A percentile compares a stretch with the other conserved stretches of the same genome.
These are phyloP conservation scores for Dasypus novemcinctus DNA, from an alignment of 2,113 vertebrate genomes.

Conservation along the genomic window DNA sequence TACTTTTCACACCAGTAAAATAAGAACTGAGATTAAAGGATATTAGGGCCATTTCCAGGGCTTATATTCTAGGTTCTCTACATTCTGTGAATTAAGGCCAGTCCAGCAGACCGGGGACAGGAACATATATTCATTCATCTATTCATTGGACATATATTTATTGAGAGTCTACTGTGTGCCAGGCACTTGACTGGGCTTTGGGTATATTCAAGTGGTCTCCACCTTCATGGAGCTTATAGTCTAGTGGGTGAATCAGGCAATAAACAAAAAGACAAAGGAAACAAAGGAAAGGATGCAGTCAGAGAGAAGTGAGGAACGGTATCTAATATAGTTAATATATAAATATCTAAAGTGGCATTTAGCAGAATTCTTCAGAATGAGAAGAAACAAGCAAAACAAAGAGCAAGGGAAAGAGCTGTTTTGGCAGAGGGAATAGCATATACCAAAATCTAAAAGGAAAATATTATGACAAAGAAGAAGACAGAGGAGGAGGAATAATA, in stretches of 20 bases:
- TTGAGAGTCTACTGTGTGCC: neutral
- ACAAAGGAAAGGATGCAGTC: neutral
- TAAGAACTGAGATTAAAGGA: neutral
- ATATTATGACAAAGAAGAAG: neutral
- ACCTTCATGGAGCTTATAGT: neutral
- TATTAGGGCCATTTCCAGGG: neutral
- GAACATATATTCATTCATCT: neutral
- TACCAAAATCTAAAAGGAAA: neutral
- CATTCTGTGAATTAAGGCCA: neutral
- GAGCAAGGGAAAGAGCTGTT: neutral
- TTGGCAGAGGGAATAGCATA: neutral
- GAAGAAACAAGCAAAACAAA: neutral
- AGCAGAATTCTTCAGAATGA: neutral
- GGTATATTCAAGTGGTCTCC: neutral
- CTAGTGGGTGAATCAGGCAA: neutral
- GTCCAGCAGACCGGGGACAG: neutral
- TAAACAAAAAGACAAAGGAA: neutral
- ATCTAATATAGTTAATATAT: neutral
- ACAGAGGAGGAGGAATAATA: neutral
- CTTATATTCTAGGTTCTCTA: neutral
- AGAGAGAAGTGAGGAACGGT: neutral
- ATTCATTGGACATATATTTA: neutral
- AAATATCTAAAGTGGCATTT: neutral
- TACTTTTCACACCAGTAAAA: neutral
- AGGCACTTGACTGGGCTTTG: neutral